These are phyloP conservation scores for Actinia tenebrosa DNA, from an alignment of 64 coral and sea anemone genomes.

Conservation along the genomic window DNA sequence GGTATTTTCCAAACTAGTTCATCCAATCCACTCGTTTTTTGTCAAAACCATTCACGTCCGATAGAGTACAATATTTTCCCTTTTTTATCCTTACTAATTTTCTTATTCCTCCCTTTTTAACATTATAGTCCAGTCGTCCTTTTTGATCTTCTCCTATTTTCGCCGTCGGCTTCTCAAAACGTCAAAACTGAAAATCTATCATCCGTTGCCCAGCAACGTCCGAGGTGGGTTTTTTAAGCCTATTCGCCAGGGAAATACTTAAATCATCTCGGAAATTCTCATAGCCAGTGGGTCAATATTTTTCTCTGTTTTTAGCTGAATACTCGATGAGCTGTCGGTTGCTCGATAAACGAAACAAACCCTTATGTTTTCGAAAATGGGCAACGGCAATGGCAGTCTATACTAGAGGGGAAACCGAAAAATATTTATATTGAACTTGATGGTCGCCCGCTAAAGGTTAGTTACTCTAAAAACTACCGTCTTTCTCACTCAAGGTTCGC, in stretches of 20 bases:
- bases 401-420: not conserved
- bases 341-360: not conserved
- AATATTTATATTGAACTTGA: not conserved
- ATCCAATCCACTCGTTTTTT: no score
- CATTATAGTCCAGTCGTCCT: not conserved
- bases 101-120: not conserved
- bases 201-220: not conserved
- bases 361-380: not conserved
- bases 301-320: not conserved
- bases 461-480: not conserved
- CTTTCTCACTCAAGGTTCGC: no score
- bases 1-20: no score
- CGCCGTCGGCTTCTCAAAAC: not conserved
- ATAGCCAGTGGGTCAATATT: not conserved
- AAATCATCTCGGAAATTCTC: not conserved
- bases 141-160: not conserved
- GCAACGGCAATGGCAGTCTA: not conserved
- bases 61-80: no score
- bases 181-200: not conserved
- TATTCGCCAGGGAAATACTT: not conserved
- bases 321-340: not conserved
- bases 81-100: no score
- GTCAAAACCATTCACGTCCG: no score
- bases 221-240: not conserved
- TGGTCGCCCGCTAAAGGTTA: not conserved